Evolutionary conservation across 2,888 invertebrate species (phyloP), one percentile per base, ranked within the genome.

Genomic region (Galeruca laticollis): DNA sequence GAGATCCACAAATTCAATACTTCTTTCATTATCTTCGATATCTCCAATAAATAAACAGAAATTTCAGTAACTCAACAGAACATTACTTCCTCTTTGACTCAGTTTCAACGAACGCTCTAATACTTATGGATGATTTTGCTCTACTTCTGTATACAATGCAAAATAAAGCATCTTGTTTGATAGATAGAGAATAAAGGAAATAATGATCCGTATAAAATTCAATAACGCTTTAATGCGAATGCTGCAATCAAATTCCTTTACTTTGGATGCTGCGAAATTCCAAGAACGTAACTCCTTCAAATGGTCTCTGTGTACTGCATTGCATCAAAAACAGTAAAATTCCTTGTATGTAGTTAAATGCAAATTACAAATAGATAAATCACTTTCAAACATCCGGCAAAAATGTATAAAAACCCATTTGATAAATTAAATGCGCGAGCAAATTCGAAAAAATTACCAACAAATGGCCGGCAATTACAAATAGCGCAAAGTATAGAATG

Each of bases 321-420:
- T 43, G 43, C 43, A 40, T 40, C 37, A 40, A 40, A 13, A 10
- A 13, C 37, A 40, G n/a, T 43, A 43, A 43, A 43, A 43, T 43
- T 43, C 43, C 15, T 43, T 15, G n/a, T 43, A 43, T 43, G 43
- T 43, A 15, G 43, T 43, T 43, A 15, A 43, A 43, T 43, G 15
- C 26, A 47, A 56, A 60, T 35, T 33, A 40, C 47, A 43, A 67
- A 43, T 47, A 60, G 60, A 67, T 67, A 67, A 60, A 67, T 67
- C 67, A 67, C 57, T 59, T 35, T 33, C 33, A 33, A 60, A 61
- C 47, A 40, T 54, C 31, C 20, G 37, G 52, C 26, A 68, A 68
- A 68, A 68, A 61, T 61, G 61, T 13, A 35, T 68, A 56, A 20
- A 52, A 33, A 66, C 21, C 9, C 11, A 52, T 20, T 54, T 61